phyloP scores from a whole-genome alignment of 2,888 invertebrate species.

The Microctonus aethiopoides region DNA sequence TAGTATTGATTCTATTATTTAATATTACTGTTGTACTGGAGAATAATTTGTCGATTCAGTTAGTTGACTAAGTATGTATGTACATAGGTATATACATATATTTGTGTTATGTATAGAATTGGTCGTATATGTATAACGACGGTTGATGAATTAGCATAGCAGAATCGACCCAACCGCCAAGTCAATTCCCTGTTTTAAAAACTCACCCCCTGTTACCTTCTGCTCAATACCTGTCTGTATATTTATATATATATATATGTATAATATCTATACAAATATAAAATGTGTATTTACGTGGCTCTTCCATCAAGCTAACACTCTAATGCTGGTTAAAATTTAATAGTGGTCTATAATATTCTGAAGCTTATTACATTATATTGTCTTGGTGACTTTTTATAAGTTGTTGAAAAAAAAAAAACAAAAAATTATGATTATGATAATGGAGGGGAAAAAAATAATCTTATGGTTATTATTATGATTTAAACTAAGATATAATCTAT shows the following conservation, averaged over 20 bases:
- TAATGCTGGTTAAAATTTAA: constrained; percentile 56
- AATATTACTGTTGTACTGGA: background rate
- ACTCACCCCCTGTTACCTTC: constrained; percentile 51
- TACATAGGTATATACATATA: background rate
- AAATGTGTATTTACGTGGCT: no score
- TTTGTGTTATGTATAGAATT: no score
- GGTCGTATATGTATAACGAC: constrained; percentile 46
- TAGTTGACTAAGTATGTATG: background rate
- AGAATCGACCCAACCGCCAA: constrained; percentile 62
- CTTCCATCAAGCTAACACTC: constrained; percentile 52
- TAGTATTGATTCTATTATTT: background rate
- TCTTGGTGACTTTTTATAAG: no score
- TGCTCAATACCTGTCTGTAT: background rate
- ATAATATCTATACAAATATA: no score
- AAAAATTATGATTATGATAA: no score
- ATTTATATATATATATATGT: no score
- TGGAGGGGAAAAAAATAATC: no score
- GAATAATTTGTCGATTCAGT: constrained; percentile 12
- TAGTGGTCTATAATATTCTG: constrained; percentile 56
- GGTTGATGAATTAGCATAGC: constrained; percentile 67
- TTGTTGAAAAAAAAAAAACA: no score
- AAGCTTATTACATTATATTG: constrained; percentile 39
- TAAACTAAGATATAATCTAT: no score
- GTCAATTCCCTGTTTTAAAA: constrained; percentile 54
- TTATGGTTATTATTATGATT: no score